A percentile compares a stretch with the other conserved stretches of the same genome.
Conservation (phyloP, 2,113 vertebrate genomes). For the Trematocara unimaculatum region DNA sequence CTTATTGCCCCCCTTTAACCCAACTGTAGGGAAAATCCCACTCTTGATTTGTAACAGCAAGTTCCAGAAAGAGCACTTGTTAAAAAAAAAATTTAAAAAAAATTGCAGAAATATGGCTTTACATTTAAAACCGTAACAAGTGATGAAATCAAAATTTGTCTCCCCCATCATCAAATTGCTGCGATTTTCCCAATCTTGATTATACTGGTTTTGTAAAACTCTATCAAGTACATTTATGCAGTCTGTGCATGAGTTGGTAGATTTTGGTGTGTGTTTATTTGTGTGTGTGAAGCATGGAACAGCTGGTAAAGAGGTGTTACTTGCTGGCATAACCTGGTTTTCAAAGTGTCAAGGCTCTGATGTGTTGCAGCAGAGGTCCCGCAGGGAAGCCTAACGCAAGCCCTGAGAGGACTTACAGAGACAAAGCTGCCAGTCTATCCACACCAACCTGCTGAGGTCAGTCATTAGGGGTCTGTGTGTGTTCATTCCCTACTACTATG, state of each 20-base stretch:
- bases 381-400: constrained; percentile 31
- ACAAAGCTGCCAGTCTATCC: constrained; percentile 56
- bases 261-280: neutral
- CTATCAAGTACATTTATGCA: constrained; percentile 31
- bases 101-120: constrained; percentile 63
- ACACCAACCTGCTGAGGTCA: constrained; percentile 61
- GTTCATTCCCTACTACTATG: constrained; percentile 30
- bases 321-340: constrained; percentile 66
- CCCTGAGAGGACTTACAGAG: constrained; percentile 39
- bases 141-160: constrained; percentile 36
- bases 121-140: constrained; percentile 71
- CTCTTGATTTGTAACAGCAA: constrained; percentile 74
- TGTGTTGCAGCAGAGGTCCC: constrained; percentile 58
- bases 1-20: neutral
- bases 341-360: constrained; percentile 59
- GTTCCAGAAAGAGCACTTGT: constrained; percentile 79
- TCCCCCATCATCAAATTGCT: neutral
- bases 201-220: constrained; percentile 24
- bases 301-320: constrained; percentile 67
- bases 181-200: constrained; percentile 35
- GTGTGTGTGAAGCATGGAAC: constrained; percentile 28
- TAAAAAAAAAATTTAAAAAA: neutral
- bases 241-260: constrained; percentile 20
- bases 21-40: constrained; percentile 50
- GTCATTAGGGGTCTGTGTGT: constrained; percentile 33